Conservation (phyloP, 2,888 invertebrate genomes). For the Brenthis ino region DNA sequence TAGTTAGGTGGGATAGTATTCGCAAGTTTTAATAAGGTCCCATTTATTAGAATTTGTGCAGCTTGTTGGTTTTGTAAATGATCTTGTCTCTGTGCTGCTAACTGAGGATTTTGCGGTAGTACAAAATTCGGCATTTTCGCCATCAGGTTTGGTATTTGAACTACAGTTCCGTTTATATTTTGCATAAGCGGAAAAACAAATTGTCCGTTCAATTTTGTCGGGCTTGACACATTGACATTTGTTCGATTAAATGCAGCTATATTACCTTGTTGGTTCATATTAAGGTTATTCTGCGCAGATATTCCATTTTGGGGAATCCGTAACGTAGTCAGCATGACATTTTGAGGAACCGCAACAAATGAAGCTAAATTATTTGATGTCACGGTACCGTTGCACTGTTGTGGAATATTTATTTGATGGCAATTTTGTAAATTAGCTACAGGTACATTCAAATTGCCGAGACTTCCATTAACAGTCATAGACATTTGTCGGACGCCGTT, state of each 20-base stretch:
- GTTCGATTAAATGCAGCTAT: constrained; percentile 65
- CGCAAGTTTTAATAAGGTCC: constrained; percentile 75
- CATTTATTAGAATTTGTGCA: constrained; percentile 77
- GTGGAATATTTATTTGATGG: constrained; percentile 71
- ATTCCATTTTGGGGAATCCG: constrained; percentile 80
- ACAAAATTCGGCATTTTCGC: constrained; percentile 81
- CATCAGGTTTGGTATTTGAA: constrained; percentile 84
- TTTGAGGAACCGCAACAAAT: constrained; percentile 78
- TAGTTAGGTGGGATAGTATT: constrained; percentile 66
- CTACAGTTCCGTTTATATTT: constrained; percentile 81
- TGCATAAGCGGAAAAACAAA: constrained; percentile 84
- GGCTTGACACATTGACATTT: constrained; percentile 73
- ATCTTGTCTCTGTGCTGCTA: constrained; percentile 66
- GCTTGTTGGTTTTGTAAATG: constrained; percentile 72
- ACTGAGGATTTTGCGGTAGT: constrained; percentile 67
- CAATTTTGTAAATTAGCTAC: constrained; percentile 71
- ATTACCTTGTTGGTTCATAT: constrained; percentile 65
- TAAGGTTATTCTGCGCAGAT: constrained; percentile 54
- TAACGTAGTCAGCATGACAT: constrained; percentile 81
- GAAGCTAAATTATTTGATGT: constrained; percentile 69
- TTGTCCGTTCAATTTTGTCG: constrained; percentile 76
- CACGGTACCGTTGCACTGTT: constrained; percentile 68
- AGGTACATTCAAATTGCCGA: constrained; percentile 68
- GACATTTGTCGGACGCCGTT: constrained; percentile 72
- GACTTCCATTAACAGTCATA: constrained; percentile 66